phyloP scores from a whole-genome alignment of 2,797 vertebrate species.

The Acanthurus tractus region DNA sequence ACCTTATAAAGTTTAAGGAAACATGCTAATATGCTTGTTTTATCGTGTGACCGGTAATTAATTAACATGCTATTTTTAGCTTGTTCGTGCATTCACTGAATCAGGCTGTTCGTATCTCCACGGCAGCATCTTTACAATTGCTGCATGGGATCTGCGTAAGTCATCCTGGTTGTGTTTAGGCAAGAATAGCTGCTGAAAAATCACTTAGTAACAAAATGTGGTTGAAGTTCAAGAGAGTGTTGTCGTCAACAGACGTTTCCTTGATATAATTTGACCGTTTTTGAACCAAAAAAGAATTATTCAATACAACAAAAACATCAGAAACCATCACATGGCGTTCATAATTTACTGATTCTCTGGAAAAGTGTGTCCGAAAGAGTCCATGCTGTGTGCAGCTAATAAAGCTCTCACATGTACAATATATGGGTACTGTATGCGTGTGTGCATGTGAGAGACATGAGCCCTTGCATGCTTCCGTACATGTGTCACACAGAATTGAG shows the following conservation, averaged over 20 bases:
- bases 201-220: conserved; percentile 5
- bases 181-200: conserved; percentile 7
- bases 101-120: conserved; percentile 5
- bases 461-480: conserved; percentile 32
- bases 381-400: neutral
- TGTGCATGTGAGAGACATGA: conserved; percentile 18
- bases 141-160: neutral
- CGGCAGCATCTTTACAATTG: conserved; percentile 11
- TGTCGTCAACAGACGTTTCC: neutral
- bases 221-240: neutral
- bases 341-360: neutral
- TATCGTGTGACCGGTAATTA: too few species aligned
- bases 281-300: conserved; percentile 16
- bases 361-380: conserved; percentile 7
- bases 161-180: conserved; percentile 5
- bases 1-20: too few species aligned
- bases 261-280: conserved; percentile 13
- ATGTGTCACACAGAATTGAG: conserved; percentile 44
- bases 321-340: conserved; percentile 1
- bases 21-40: too few species aligned
- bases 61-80: too few species aligned
- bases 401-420: neutral
- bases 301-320: conserved; percentile 1
- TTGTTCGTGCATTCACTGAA: neutral
- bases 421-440: neutral